These are phyloP conservation scores for Chalcosyrphus nemorum DNA, from an alignment of 2,888 invertebrate genomes.

Conservation along the genomic window DNA sequence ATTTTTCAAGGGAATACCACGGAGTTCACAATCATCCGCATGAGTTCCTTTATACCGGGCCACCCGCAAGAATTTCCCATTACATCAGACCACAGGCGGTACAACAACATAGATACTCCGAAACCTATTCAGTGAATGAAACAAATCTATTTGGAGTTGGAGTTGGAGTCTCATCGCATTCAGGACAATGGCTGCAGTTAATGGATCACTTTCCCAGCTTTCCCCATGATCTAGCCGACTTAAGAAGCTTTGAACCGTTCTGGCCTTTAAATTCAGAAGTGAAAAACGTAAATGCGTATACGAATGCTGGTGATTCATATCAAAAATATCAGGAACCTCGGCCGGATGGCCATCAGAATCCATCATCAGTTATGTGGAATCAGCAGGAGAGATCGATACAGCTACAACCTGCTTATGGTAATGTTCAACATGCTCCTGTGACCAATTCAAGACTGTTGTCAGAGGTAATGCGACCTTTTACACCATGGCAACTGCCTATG, in stretches of 20 bases:
- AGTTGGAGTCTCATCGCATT: background rate
- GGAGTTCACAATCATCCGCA: background rate
- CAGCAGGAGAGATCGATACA: background rate
- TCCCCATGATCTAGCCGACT: background rate
- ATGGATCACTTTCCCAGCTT: background rate
- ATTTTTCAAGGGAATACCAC: background rate
- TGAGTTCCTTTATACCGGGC: background rate
- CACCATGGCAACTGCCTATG: background rate
- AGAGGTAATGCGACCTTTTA: background rate
- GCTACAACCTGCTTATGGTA: background rate
- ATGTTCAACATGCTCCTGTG: background rate
- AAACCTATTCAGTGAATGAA: conserved; percentile 8
- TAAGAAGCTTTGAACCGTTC: background rate
- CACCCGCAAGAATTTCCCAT: background rate
- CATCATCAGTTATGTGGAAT: conserved; percentile 8
- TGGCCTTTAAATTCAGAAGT: background rate
- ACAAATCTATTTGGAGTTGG: conserved; percentile 5
- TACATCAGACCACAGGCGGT: background rate
- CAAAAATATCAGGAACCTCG: background rate
- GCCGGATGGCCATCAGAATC: background rate
- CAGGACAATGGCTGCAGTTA: background rate
- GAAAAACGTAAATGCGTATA: background rate
- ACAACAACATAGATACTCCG: background rate
- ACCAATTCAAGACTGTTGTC: background rate
- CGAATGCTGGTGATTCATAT: background rate